Evolutionary conservation across 2,113 vertebrate genomes (phyloP), one percentile per base, ranked within the genome.

Genomic region (Coptodon bakossiorum): DNA sequence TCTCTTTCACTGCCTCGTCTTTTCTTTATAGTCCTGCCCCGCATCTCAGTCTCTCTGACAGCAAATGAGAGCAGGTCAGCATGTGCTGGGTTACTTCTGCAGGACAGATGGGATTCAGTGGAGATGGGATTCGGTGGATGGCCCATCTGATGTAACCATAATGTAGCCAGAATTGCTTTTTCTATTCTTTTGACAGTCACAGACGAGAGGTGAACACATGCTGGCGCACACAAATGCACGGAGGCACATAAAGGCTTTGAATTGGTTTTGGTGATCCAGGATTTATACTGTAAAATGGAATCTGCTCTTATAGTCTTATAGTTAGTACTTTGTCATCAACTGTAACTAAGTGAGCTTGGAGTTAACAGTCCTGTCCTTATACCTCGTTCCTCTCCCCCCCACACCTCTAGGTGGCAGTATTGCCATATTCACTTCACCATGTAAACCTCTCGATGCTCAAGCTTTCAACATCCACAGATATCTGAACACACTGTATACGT

Each of bases 351-450:
- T 19, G n/a, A 85, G 83, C 48, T 36, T 9, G 27, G 73, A 34
- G 82, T 19, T 3, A 34, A 22, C 43, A 31, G 22, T 7, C 24
- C 22, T 52, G 27, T 7, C 11, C 7, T 59, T 27, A 53, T 19
- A 8, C 19, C 22, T 84, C 10, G 17, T 82, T 91, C 68, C 88
- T 84, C n/a, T 34, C 9, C 24, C n/a, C 34, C 19, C 7, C 36
- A 19, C 9, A 19, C 94, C 95, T 92, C 94, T 95, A 95, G 95
- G 95, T 95, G 96, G 94, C 93, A 96, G 94, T 96, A 88, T 96
- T 95, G 96, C 80, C 94, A 92, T 95, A 91, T 84, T 92, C 91
- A 95, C 93, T 9, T 91, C 66, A 73, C 34, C 22, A 80, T 82
- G 82, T 40, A 22, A 34, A 63, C 27, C 4, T 48, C 7, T 9